Conservation (phyloP, 1,140 invertebrate genomes). For the Hylaeus volcanicus region DNA sequence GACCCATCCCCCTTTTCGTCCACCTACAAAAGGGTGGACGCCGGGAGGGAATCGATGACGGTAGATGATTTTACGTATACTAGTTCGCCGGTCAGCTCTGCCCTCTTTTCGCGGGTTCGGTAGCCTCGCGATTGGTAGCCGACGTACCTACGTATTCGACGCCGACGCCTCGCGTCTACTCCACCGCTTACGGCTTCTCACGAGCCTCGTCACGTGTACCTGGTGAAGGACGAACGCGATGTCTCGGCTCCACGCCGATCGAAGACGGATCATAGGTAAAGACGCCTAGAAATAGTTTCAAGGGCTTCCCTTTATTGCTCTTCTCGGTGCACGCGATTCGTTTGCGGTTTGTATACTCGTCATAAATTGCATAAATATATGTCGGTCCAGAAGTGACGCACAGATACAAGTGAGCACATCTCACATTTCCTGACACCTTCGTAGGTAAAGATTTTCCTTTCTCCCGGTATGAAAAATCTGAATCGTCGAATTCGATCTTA, state of each 20-base stretch:
- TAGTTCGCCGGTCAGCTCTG: conserved; percentile 60
- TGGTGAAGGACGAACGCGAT: conserved; percentile 7
- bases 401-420: too few species aligned
- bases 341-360: neutral
- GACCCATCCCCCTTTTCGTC: conserved; percentile 49
- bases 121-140: conserved; percentile 54
- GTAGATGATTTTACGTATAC: conserved; percentile 72
- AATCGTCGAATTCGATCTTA: neutral
- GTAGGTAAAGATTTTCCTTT: too few species aligned
- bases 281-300: neutral
- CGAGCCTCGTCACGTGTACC: conserved; percentile 16
- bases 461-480: neutral
- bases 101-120: conserved; percentile 67
- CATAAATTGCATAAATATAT: too few species aligned
- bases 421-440: neutral
- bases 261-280: neutral
- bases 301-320: neutral
- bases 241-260: neutral
- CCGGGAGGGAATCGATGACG: conserved; percentile 72
- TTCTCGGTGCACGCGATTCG: neutral
- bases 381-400: too few species aligned
- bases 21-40: conserved; percentile 65
- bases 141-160: conserved; percentile 33
- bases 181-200: conserved; percentile 1
- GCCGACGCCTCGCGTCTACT: conserved; percentile 17